Evolutionary conservation across 92 coral and sea anemone species (phyloP), one percentile per base, ranked within the genome.

Genomic region (Zoanthus solanderi): DNA sequence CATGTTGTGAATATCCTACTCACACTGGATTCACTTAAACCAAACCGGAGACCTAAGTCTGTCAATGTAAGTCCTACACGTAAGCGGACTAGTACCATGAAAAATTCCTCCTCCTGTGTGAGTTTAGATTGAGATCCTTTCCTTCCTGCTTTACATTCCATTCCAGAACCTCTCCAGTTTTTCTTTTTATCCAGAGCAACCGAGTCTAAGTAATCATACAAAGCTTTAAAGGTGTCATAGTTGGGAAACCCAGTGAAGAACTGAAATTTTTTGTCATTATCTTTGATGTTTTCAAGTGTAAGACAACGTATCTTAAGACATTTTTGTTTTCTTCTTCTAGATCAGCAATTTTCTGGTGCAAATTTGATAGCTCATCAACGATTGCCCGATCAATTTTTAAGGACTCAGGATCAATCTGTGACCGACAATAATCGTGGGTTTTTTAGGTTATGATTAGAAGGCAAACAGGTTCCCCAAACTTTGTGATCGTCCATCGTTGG

Each of bases 211-310:
- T 87, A 87, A 29, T 87, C 87, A 61, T 78, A 87, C 23, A 87
- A 76, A 56, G 79, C 90, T 78, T 87, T 87, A 73, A 87, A 79
- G 45, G 63, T 57, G 63, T 57, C 71, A 65, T 91, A 83, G 86
- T 83, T 91, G 66, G 93, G 93, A 23, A 91, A 87, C 18, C 90
- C 91, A 77, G 93, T 87, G 46, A 46, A 91, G 14, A 57, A 82
- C 68, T 87, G 90, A 80, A 87, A 91, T 71, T 65, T 82, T 76
- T 61, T 83, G 42, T 87, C 85, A 67, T 87, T 78, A 8, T 13
- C 48, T 28, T 76, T 87, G 69, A 90, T 32, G 37, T 80, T 68
- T 72, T 90, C 90, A 16, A 80, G 50, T 15, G 46, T 60, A 57
- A 90, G 79, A 58, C 90, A 87, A 71, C 85, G 58, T 32, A 77